Evolutionary conservation across 2,797 vertebrate genomes (phyloP).

Genomic region (Pagetopsis macropterus): DNA sequence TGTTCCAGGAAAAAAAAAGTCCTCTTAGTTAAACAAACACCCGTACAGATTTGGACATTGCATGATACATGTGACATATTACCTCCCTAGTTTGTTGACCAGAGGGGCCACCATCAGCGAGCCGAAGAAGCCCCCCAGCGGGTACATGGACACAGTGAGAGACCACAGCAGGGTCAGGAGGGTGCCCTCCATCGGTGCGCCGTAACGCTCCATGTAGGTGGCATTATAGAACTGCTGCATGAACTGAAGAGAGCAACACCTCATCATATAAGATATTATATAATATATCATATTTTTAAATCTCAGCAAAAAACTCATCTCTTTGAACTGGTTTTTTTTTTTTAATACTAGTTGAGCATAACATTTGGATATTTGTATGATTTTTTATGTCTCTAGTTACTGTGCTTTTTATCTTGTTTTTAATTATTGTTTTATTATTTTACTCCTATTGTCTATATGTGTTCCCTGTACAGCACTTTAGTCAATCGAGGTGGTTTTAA

Average conservation of each 20-base stretch:
- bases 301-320: too few species aligned
- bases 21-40: neutral
- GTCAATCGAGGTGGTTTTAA: too few species aligned
- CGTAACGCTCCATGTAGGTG: conserved; percentile 80
- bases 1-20: conserved; percentile 60
- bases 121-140: conserved; percentile 92
- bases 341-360: too few species aligned
- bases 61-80: neutral
- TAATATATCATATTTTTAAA: too few species aligned
- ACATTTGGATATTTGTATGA: too few species aligned
- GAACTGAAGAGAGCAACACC: conserved; percentile 79
- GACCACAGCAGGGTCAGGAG: conserved; percentile 90
- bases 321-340: too few species aligned
- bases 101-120: conserved; percentile 92
- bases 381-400: too few species aligned
- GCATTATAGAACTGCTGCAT: conserved; percentile 91
- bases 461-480: too few species aligned
- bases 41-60: neutral
- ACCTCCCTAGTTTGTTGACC: conserved; percentile 92
- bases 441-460: too few species aligned
- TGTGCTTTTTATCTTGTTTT: too few species aligned
- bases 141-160: conserved; percentile 93
- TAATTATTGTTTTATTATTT: too few species aligned
- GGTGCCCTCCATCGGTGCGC: conserved; percentile 46
- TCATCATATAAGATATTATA: neutral